Base-by-base conservation (phyloP, 2,888 invertebrate species). In the Drosophila neonasuta region DNA sequence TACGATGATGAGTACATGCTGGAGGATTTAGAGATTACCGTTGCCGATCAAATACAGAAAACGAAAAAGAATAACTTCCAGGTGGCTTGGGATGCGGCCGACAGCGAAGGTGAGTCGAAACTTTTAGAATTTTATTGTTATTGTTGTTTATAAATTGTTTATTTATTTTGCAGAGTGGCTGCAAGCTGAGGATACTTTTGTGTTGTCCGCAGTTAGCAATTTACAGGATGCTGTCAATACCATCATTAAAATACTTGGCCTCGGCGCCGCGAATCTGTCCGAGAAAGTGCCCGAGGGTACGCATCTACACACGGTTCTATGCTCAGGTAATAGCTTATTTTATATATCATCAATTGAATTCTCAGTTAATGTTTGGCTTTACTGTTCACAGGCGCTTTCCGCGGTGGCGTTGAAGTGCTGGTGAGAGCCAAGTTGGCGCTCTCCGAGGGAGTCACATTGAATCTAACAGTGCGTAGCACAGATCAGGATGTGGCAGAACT, bases 1-100 rank as follows among this genome's bases (percentile, higher is more conserved):
- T 99, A 99, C 84, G 95, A 96, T 60, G 99, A 99, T 89, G 97
- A 98, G 68, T 99, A 99, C 89, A 96, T 96, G 89, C 90, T 99
- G 61, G 99, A 99, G 91, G 98, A 99, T 91, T 91, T 97, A 34
- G 97, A 98, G 89, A 92, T 98, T 46, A 93, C 94, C 2, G 92
- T 97, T 5, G 94, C 95, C 3, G 97, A 98, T 91, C 97, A 97
- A 91, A 94, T 97, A 77, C 95, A 96, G 89, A 93, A 94, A 79
- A 93, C 95, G 17, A 93, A 94, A 80, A 95, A 95, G 88, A 93
- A 93, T 30, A 95, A 96, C 90, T 96, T 96, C 92, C 93, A 93
- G 11, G 93, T 94, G 3, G 93, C 94, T n/a, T 97, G 97, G 96
- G 96, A 96, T 56, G 93, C 94, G 42, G 93, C 94, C 0, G 92